A percentile compares a stretch with the other conserved stretches of the same genome.
These are phyloP conservation scores for Drosophila nannoptera DNA, from an alignment of 1,140 invertebrate species.

Conservation along the genomic window DNA sequence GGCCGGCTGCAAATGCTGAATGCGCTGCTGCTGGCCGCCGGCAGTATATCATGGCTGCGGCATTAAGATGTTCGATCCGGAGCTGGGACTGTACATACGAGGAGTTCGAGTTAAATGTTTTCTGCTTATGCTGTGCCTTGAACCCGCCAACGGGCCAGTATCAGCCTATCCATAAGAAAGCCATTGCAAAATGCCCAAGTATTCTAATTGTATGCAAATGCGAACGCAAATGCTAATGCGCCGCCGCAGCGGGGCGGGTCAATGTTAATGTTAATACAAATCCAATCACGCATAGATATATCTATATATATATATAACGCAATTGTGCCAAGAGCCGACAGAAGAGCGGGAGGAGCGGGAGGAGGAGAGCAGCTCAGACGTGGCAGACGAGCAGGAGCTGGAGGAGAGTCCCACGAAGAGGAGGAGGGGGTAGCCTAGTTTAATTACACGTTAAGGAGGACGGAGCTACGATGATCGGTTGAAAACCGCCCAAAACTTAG, in stretches of 20 bases:
- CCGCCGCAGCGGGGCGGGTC: slow-evolving; percentile 46
- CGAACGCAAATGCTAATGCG: slow-evolving; percentile 64
- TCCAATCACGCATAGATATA: slow-evolving; percentile 49
- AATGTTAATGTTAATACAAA: slow-evolving; percentile 69
- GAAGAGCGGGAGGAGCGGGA: not conserved
- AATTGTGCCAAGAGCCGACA: slow-evolving; percentile 59
- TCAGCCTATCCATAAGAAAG: slow-evolving; percentile 33
- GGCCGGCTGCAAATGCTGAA: slow-evolving; percentile 11
- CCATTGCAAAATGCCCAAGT: slow-evolving; percentile 57
- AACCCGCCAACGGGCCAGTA: slow-evolving; percentile 28
- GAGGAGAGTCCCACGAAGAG: not conserved
- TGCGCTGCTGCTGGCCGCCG: slow-evolving; percentile 4
- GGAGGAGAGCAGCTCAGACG: no score
- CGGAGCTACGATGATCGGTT: slow-evolving; percentile 65
- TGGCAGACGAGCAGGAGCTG: not conserved
- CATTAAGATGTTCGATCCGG: slow-evolving; percentile 36
- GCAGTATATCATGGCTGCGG: slow-evolving; percentile 39
- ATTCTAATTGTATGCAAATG: slow-evolving; percentile 62
- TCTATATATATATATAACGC: slow-evolving; percentile 22
- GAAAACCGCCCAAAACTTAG: slow-evolving; percentile 66
- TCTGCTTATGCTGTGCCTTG: slow-evolving; percentile 36
- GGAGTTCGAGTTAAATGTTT: slow-evolving; percentile 39
- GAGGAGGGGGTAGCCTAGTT: slow-evolving; percentile 47
- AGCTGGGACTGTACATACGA: slow-evolving; percentile 46
- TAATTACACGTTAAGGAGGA: slow-evolving; percentile 43